Evolutionary conservation across 1,140 invertebrate species (phyloP).

Genomic region (Cotesia typhae): DNA sequence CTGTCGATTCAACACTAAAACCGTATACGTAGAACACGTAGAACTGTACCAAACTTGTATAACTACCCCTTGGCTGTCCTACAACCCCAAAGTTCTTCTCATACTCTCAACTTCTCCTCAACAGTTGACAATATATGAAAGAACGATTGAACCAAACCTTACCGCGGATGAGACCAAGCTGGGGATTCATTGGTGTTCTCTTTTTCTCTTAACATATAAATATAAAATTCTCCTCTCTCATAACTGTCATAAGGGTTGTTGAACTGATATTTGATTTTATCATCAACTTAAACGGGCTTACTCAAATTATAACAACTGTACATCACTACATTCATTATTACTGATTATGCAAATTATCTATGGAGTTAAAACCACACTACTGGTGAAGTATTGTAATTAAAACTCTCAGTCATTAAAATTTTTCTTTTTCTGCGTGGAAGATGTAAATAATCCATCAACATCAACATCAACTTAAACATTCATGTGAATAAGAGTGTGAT

Average conservation of each 20-base stretch:
- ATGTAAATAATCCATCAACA: too few relatives aligned
- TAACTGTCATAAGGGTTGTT: conserved; percentile 46
- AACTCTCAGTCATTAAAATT: too few relatives aligned
- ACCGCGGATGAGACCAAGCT: conserved; percentile 2
- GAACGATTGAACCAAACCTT: conserved; percentile 36
- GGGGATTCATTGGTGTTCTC: too few relatives aligned
- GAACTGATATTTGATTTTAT: conserved; percentile 44
- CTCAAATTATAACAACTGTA: too few relatives aligned
- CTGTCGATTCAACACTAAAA: conserved; percentile 35
- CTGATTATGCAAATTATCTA: too few relatives aligned
- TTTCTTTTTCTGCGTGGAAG: too few relatives aligned
- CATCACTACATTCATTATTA: too few relatives aligned
- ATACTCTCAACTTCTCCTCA: background rate
- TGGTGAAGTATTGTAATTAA: too few relatives aligned
- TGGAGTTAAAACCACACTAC: too few relatives aligned
- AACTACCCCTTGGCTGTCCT: conserved; percentile 1
- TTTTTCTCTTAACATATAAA: conserved; percentile 43
- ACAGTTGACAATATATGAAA: conserved; percentile 8
- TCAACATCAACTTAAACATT: too few relatives aligned
- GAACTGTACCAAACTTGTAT: conserved; percentile 43
- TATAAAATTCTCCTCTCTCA: conserved; percentile 39
- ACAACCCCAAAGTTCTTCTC: conserved; percentile 16
- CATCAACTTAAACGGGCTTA: too few relatives aligned
- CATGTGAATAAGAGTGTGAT: too few relatives aligned
- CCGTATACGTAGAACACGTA: conserved; percentile 1